Evolutionary conservation across 2,797 vertebrate species (phyloP).

Genomic region (Stomatorhinus walkeri): DNA sequence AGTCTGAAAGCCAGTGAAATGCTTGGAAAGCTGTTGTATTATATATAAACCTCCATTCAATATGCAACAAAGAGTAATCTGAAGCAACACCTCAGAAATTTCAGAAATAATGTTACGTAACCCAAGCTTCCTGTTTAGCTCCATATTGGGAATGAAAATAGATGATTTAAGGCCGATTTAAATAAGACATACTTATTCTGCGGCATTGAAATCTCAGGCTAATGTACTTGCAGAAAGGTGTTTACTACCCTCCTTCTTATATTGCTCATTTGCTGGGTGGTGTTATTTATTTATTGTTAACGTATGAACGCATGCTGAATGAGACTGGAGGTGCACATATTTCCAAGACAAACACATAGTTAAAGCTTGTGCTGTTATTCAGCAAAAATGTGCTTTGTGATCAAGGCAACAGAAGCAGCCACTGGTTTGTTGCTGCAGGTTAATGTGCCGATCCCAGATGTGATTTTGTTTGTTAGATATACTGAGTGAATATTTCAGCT

Average conservation of each 20-base stretch:
- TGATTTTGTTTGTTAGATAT: background rate
- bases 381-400: background rate
- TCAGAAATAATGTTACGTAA: no score
- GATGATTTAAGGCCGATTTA: background rate
- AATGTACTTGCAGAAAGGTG: background rate
- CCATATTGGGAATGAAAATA: background rate
- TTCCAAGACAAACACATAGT: background rate
- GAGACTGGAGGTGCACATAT: background rate
- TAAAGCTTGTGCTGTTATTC: background rate
- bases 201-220: background rate
- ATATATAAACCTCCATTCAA: background rate
- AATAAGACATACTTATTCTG: background rate
- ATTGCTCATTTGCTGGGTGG: background rate
- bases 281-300: background rate
- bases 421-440: background rate
- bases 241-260: background rate
- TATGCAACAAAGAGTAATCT: conserved; percentile 1
- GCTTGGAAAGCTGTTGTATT: background rate
- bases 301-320: no score
- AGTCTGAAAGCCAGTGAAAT: background rate
- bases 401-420: background rate
- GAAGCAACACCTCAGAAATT: background rate
- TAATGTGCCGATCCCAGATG: background rate
- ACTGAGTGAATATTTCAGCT: background rate
- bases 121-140: background rate